Evolutionary conservation across 2,113 vertebrate species (phyloP), one percentile per base, ranked within the genome.

Genomic region (Cephalopterus ornatus): DNA sequence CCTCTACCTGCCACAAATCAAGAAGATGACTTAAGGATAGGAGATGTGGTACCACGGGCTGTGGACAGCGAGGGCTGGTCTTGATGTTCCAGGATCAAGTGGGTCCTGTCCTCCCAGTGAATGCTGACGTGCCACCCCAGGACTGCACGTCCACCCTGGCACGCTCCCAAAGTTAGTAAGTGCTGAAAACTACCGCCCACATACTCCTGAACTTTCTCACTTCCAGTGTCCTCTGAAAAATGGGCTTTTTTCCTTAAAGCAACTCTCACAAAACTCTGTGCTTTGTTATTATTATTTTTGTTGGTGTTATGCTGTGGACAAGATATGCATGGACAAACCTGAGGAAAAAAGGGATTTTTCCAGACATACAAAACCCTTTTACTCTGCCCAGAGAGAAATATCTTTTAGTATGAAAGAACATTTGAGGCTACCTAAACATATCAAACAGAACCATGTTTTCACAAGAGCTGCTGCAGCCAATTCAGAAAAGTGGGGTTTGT

Each of bases 1-100:
- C 15, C 44, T 63, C 71, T 75, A 61, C 26, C 47, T 58, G 53
- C 33, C 52, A 87, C 20, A 82, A 59, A 78, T 46, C 22, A 62
- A 55, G 62, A 73, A 7, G 12, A 37, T 65, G 30, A 59, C 49
- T 72, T 35, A 42, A 28, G 4, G 27, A 6, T 42, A 23, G 20
- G 47, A 86, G 49, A 73, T 4, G 7, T 8, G 16, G 49, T 2
- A 3, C 26, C 0, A 2, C 26, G 26, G n/a, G 30, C 49, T 23
- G 15, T 3, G 44, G n/a, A 24, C 22, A 72, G n/a, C 0, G 0
- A 56, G 42, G 23, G 30, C 27, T 85, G 47, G 21, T 44, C 6
- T 4, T 0, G 1, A 26, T 77, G 49, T 30, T 81, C 14, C 63
- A 77, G 22, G 32, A 0, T 0, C 21, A 18, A 80, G 66, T 0